A percentile compares a stretch with the other conserved stretches of the same genome.
These are phyloP conservation scores for Umimayanthus kanabou DNA, from an alignment of 92 coral and sea anemone species.

Conservation along the genomic window DNA sequence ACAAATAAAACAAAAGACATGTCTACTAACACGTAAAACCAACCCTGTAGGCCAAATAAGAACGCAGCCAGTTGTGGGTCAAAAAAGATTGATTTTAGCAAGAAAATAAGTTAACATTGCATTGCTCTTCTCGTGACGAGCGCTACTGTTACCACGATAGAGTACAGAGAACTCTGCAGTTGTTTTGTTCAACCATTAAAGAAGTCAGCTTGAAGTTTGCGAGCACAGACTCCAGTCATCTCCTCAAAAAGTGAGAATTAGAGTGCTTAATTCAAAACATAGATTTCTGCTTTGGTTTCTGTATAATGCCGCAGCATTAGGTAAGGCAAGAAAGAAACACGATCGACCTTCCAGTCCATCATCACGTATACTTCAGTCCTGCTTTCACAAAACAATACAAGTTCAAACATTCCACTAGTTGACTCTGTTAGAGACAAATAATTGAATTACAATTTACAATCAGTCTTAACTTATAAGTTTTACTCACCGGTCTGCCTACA, in stretches of 20 bases:
- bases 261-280: constrained; percentile 12
- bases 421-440: constrained; percentile 49
- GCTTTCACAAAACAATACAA: constrained; percentile 28
- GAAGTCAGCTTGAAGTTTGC: constrained; percentile 30
- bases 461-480: constrained; percentile 34
- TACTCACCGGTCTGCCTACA: constrained; percentile 95
- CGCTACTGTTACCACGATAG: constrained; percentile 20
- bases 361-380: constrained; percentile 4
- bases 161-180: constrained; percentile 2
- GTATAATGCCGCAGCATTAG: neutral
- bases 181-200: constrained; percentile 24
- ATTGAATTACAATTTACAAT: constrained; percentile 60
- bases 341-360: neutral
- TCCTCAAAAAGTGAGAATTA: constrained; percentile 3
- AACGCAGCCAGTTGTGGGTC: neutral
- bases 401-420: constrained; percentile 48
- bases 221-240: neutral
- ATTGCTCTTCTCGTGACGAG: constrained; percentile 34
- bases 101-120: constrained; percentile 13
- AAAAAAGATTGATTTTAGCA: neutral
- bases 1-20: constrained; percentile 30
- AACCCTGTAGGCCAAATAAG: constrained; percentile 18
- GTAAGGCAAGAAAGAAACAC: constrained; percentile 15
- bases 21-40: constrained; percentile 7
- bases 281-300: constrained; percentile 1